Evolutionary conservation across 2,797 vertebrate genomes (phyloP).

Genomic region (Xerus rutilus): DNA sequence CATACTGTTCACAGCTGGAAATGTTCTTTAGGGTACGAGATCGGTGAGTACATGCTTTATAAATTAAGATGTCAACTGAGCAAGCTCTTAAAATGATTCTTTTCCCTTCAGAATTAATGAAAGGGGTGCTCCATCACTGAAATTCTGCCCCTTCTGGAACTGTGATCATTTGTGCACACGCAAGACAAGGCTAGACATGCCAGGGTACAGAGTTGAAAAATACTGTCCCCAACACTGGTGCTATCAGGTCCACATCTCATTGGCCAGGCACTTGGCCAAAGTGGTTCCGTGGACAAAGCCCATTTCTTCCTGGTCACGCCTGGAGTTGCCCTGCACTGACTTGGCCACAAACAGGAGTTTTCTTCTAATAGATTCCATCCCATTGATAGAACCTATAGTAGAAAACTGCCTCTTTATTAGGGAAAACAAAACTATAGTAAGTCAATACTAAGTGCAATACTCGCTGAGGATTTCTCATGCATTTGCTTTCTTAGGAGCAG

Average conservation of each 20-base stretch:
- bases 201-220: neutral
- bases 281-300: neutral
- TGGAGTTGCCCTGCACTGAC: neutral
- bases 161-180: neutral
- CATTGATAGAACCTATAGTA: neutral
- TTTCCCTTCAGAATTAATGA: neutral
- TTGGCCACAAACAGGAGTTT: neutral
- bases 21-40: neutral
- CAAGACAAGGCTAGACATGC: neutral
- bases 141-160: neutral
- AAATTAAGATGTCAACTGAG: neutral
- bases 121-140: neutral
- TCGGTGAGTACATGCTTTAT: neutral
- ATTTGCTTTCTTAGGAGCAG: neutral
- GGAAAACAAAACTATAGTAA: neutral
- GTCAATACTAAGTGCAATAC: neutral
- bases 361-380: neutral
- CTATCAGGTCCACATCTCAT: fast-evolving
- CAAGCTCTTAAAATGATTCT: neutral
- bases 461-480: neutral
- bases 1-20: neutral
- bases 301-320: neutral
- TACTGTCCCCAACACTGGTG: neutral
- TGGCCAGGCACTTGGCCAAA: neutral
- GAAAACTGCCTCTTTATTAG: neutral